These are phyloP conservation scores for Onychostoma macrolepis DNA, from an alignment of 2,113 vertebrate genomes.

Conservation along the genomic window DNA sequence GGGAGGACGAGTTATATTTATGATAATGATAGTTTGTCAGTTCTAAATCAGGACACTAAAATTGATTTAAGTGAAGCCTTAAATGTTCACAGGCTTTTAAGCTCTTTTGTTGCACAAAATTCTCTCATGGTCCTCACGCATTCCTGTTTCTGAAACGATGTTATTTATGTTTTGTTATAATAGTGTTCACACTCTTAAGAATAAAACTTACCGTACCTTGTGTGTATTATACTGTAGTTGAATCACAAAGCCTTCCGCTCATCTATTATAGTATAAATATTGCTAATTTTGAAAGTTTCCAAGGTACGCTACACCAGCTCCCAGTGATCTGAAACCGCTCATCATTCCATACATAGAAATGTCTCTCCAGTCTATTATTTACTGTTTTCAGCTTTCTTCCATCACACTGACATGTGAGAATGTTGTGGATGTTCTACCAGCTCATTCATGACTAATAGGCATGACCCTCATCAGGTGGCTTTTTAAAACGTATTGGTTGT, in stretches of 20 bases:
- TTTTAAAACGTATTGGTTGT: background rate
- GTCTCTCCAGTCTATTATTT: constrained; percentile 62
- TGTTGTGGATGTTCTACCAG: background rate
- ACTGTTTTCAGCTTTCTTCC: constrained; percentile 36
- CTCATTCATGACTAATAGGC: background rate
- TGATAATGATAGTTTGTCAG: constrained; percentile 38
- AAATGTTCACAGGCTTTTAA: constrained; percentile 19
- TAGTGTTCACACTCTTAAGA: background rate
- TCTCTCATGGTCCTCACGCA: background rate
- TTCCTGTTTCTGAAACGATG: background rate
- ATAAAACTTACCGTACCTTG: background rate
- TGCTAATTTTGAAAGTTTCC: constrained; percentile 65
- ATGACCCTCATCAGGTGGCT: background rate
- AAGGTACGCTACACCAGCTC: constrained; percentile 66
- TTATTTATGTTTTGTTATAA: background rate
- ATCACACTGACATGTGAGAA: background rate
- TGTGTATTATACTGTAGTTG: background rate
- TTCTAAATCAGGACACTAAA: constrained; percentile 44
- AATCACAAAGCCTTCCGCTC: background rate
- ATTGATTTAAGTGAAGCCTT: constrained; percentile 33
- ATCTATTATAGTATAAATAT: background rate
- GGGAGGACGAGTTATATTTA: constrained; percentile 35
- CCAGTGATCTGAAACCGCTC: constrained; percentile 41
- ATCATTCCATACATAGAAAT: constrained; percentile 72
- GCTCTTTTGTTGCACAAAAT: background rate